These are phyloP conservation scores for Imbricaverruca yamaguchii DNA, from an alignment of 2,888 invertebrate species.

Conservation along the genomic window DNA sequence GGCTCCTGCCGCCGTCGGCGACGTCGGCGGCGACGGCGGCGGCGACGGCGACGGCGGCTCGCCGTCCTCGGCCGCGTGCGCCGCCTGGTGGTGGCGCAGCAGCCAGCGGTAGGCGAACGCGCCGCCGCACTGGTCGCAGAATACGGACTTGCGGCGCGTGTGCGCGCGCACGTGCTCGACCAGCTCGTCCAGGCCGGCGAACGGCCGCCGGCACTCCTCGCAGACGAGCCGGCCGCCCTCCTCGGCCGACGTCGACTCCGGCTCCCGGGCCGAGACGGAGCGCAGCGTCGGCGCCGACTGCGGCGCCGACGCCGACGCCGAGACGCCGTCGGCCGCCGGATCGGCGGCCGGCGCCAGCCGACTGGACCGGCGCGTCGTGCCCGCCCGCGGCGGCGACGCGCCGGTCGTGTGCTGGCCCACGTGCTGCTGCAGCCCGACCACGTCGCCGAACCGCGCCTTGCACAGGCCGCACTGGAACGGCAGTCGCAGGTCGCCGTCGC, in stretches of 20 bases:
- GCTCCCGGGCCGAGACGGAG: neutral
- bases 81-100: neutral
- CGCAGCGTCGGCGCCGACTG: neutral
- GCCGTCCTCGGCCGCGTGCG: neutral
- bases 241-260: slow-evolving; percentile 20
- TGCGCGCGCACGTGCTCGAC: neutral
- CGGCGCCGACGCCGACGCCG: neutral
- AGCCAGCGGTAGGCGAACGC: neutral
- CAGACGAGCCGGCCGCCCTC: slow-evolving; percentile 22
- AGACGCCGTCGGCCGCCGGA: neutral
- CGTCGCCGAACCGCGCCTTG: neutral
- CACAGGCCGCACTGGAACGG: slow-evolving; percentile 1
- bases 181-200: neutral
- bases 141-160: neutral
- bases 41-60: neutral
- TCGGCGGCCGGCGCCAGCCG: neutral
- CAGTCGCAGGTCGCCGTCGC: neutral
- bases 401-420: neutral
- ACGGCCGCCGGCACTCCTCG: neutral
- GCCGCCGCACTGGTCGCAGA: neutral
- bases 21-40: neutral
- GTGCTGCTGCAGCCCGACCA: neutral
- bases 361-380: neutral
- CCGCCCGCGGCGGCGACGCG: neutral
- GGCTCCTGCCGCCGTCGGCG: neutral